Evolutionary conservation across 2,113 vertebrate genomes (phyloP).

Genomic region (Atlantisia rogersi): DNA sequence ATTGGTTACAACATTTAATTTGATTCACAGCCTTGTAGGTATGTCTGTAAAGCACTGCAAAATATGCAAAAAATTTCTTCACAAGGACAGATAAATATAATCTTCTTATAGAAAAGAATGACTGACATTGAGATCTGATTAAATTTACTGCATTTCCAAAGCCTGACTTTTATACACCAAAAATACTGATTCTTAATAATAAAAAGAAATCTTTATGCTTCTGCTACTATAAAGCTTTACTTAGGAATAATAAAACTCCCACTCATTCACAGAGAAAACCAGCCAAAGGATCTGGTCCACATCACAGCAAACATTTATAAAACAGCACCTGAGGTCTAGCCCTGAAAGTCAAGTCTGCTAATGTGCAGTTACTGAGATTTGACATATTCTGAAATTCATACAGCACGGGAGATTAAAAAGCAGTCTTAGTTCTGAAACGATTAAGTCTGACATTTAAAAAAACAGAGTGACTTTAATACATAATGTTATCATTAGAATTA

Average conservation of each 20-base stretch:
- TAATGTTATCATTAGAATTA: conserved; percentile 61
- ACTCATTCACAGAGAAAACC: background rate
- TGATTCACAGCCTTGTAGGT: background rate
- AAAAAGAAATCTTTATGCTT: background rate
- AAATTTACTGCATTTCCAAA: background rate
- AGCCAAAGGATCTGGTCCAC: background rate
- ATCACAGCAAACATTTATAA: background rate
- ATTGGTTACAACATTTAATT: background rate
- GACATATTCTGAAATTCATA: conserved; percentile 21
- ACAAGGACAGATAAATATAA: background rate
- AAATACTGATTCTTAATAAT: background rate
- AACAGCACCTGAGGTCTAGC: background rate
- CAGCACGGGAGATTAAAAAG: background rate
- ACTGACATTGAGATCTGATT: background rate
- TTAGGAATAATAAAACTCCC: background rate
- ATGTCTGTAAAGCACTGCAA: background rate
- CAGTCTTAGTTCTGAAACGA: background rate
- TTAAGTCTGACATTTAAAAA: conserved; percentile 46
- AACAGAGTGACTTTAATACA: background rate
- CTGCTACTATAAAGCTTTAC: background rate
- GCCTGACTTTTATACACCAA: background rate
- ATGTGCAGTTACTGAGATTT: background rate
- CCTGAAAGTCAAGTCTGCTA: background rate
- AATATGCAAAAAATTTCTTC: background rate
- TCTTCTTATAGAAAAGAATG: background rate